Conservation (phyloP, 2,113 vertebrate genomes). For the Lathamus discolor region DNA sequence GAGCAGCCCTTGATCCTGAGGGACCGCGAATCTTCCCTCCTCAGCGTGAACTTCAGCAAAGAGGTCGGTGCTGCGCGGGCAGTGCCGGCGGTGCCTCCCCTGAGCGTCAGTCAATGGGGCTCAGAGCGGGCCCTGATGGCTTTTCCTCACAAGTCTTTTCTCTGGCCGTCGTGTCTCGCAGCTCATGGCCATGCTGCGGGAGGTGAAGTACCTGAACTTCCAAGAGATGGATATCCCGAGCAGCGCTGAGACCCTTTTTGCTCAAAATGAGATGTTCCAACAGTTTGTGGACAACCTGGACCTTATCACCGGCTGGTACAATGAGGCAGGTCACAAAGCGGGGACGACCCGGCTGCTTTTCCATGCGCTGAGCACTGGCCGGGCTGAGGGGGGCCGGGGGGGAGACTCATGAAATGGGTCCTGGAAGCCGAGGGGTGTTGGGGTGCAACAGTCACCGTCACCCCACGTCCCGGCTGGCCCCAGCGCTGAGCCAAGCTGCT, state of each 20-base stretch:
- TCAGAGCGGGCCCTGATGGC: background rate
- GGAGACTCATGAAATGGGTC: accelerated
- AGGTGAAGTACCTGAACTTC: constrained; percentile 79
- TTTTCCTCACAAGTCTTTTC: background rate
- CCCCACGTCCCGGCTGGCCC: accelerated
- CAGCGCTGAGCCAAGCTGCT: background rate
- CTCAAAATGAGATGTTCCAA: constrained; percentile 70
- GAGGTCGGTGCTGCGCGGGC: constrained; percentile 26
- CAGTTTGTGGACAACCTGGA: constrained; percentile 74
- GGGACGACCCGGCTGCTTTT: background rate
- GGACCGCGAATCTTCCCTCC: background rate
- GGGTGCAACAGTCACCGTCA: accelerated
- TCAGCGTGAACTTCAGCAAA: constrained; percentile 77
- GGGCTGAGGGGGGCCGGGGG: background rate
- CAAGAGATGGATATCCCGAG: constrained; percentile 66
- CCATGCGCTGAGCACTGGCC: background rate
- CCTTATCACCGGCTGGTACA: constrained; percentile 81
- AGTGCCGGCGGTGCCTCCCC: accelerated
- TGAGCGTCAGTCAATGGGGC: too few species aligned
- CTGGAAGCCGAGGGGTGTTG: accelerated
- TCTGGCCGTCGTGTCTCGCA: background rate
- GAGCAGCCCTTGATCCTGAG: constrained; percentile 75
- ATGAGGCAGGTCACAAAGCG: constrained; percentile 65
- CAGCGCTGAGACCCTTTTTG: constrained; percentile 62
- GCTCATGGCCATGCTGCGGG: constrained; percentile 74